Percentiles rank a stretch among this genome's conserved stretches.
phyloP scores from a whole-genome alignment of 2,888 invertebrate genomes.

The Erebia epiphron region DNA sequence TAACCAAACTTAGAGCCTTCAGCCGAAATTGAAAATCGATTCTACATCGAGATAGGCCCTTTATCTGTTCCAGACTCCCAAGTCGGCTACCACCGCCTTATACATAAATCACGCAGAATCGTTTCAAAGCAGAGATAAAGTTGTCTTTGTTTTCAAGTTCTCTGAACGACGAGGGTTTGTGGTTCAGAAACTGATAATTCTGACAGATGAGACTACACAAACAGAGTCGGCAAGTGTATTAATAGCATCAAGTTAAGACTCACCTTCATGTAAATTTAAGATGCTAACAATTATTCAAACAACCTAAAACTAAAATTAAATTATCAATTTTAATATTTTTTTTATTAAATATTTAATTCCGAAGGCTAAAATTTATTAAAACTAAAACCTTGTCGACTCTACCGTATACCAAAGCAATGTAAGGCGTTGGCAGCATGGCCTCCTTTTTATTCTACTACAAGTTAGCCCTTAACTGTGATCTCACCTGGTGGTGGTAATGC shows the following conservation, averaged over 20 bases:
- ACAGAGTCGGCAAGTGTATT: constrained; percentile 6
- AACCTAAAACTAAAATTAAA: too few species aligned
- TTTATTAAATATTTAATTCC: too few species aligned
- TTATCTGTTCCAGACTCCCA: constrained; percentile 33
- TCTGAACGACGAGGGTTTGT: constrained; percentile 20
- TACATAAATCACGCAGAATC: constrained; percentile 41
- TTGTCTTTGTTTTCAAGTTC: constrained; percentile 25
- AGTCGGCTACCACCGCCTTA: constrained; percentile 40
- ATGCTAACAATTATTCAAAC: too few species aligned
- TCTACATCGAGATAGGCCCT: constrained; percentile 24
- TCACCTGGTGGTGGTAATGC: too few species aligned
- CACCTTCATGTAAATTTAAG: too few species aligned
- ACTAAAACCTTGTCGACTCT: too few species aligned
- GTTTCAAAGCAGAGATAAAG: constrained; percentile 32
- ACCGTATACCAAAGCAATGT: too few species aligned
- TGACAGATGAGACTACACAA: constrained; percentile 9
- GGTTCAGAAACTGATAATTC: constrained; percentile 20
- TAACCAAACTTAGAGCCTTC: not conserved
- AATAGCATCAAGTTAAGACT: not conserved
- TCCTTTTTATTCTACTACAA: too few species aligned
- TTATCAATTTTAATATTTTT: too few species aligned
- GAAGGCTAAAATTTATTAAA: too few species aligned
- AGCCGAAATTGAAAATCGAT: constrained; percentile 19
- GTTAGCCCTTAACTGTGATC: too few species aligned
- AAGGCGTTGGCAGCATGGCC: too few species aligned